Percentiles rank a stretch among this genome's conserved stretches.
phyloP scores from a whole-genome alignment of 2,113 vertebrate species.

The Macquaria australasica region DNA sequence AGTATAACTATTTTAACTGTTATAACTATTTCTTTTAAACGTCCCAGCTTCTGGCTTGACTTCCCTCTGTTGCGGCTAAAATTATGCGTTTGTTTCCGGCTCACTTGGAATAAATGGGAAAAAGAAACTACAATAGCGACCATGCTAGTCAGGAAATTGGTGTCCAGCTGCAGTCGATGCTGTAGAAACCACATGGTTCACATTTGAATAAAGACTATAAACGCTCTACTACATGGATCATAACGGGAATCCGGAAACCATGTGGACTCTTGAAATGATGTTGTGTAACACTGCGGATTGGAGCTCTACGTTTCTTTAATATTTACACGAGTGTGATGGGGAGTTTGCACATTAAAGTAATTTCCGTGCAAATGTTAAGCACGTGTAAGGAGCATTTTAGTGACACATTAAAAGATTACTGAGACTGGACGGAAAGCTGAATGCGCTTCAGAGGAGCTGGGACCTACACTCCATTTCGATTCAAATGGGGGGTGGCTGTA shows the following conservation, averaged over 20 bases:
- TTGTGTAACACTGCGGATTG: not conserved
- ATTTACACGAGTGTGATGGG: not conserved
- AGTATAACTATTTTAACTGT: no score
- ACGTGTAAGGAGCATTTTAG: constrained; percentile 45
- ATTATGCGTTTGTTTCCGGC: constrained; percentile 5
- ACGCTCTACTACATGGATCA: constrained; percentile 17
- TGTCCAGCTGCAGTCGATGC: constrained; percentile 52
- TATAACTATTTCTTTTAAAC: no score
- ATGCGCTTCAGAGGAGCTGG: constrained; percentile 7
- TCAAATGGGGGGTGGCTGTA: constrained; percentile 31
- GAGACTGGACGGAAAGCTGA: constrained; percentile 26
- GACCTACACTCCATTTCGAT: constrained; percentile 42
- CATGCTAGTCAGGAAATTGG: not conserved
- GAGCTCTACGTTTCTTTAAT: constrained; percentile 1
- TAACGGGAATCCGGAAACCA: constrained; percentile 44
- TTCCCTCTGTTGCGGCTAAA: constrained; percentile 5
- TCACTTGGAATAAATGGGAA: constrained; percentile 1
- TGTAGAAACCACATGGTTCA: constrained; percentile 52
- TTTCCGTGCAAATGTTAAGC: constrained; percentile 41
- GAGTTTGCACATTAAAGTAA: constrained; percentile 55
- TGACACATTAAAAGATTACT: constrained; percentile 41
- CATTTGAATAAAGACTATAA: constrained; percentile 47
- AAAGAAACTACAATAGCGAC: not conserved
- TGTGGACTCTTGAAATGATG: constrained; percentile 5
- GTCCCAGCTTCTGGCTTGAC: not conserved